Conservation (phyloP, 35 echinoderm and acorn worm genomes). For the Ptychodera flava region DNA sequence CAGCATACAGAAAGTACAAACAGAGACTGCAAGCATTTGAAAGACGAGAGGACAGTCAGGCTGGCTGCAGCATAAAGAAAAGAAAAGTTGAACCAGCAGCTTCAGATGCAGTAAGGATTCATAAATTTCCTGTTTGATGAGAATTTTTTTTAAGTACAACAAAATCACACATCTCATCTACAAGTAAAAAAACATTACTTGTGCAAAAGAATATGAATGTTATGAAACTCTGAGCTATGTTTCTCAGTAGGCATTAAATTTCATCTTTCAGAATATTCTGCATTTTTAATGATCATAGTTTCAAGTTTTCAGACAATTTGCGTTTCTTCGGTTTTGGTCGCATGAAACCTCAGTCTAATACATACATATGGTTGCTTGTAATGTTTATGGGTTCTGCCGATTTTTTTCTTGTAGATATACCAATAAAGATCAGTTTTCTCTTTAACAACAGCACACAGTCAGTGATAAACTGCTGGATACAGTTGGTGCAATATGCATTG, state of each 20-base stretch:
- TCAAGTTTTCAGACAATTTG: background rate
- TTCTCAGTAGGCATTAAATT: no score
- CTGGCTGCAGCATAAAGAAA: background rate
- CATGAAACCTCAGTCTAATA: background rate
- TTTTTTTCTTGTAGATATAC: no score
- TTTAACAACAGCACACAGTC: background rate
- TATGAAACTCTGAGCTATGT: no score
- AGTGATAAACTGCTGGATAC: conserved; percentile 56
- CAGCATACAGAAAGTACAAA: conserved; percentile 66
- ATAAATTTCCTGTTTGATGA: no score
- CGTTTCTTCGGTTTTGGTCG: conserved; percentile 1
- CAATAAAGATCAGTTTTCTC: no score
- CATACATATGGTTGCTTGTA: background rate
- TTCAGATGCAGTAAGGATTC: background rate
- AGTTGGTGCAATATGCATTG: conserved; percentile 85
- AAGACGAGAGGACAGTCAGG: background rate
- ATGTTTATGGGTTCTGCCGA: background rate
- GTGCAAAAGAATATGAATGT: no score
- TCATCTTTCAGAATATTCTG: background rate
- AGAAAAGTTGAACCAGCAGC: background rate
- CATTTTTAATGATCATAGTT: background rate
- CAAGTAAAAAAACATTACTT: no score
- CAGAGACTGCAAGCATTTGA: conserved; percentile 16
- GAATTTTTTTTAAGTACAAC: no score
- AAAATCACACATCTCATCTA: no score